Base-by-base conservation (phyloP, 2,888 invertebrate species). In the Scaptomyza parva region DNA sequence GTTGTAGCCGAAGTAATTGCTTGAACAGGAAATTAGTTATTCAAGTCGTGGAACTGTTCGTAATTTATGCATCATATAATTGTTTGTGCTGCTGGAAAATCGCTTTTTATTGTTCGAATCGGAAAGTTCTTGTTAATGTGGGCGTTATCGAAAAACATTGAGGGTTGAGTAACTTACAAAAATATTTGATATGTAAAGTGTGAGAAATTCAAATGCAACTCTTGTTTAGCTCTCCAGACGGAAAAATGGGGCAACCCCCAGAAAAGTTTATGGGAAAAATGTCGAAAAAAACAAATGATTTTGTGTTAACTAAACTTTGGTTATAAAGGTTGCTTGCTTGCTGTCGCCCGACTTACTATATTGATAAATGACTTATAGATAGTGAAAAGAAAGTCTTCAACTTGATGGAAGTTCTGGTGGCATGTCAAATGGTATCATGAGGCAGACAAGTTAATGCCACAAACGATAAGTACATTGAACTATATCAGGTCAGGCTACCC, bases 11-110 rank as follows among this genome's bases (percentile, higher is more conserved):
- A 77, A 65, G 82, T 83, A 86, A 86, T 82, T 87, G 84, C 64
- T 62, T 62, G 28, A 53, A 63, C 80, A 87, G 87, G 80, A 85
- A 85, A 85, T 85, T 85, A 87, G 73, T 78, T 74, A 85, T 87
- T 85, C 85, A 85, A 55, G 43, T 62, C 82, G 37, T 37, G 66
- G 60, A 63, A 43, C 43, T 57, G 50, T 44, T 73, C 54, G 48
- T 87, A 82, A 83, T 80, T 80, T 80, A 82, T 85, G 86, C 86
- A 43, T 48, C 73, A 53, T 26, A 67, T 82, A 85, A 82, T 82
- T 82, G 81, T 82, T 85, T 72, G 66, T 79, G 77, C 67, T 73
- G 78, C 82, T 77, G 82, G 79, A 79, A 82, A 82, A 86, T 80
- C 68, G 78, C n/a, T 60, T 79, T 78, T 63, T 67, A 65, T 79